These are phyloP conservation scores for Drosophila arizonae DNA, from an alignment of 1,140 invertebrate genomes.

Conservation along the genomic window DNA sequence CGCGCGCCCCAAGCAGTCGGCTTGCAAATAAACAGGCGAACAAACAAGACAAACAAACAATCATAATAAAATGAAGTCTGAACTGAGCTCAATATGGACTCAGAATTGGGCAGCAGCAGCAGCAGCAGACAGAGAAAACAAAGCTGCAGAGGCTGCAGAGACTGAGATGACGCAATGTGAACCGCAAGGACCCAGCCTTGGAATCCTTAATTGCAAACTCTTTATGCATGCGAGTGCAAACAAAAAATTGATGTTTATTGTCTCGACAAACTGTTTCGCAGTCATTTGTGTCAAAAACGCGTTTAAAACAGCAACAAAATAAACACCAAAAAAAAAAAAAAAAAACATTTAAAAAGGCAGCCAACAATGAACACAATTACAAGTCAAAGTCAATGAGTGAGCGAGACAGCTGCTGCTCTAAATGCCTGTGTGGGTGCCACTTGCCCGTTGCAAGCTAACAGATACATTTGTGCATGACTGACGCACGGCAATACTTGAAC, in stretches of 20 bases:
- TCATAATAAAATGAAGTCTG: background rate
- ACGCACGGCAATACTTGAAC: slow-evolving; percentile 68
- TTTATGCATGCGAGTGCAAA: slow-evolving; percentile 5
- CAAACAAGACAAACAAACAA: slow-evolving; percentile 8
- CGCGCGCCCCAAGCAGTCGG: slow-evolving; percentile 15
- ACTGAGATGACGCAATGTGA: slow-evolving; percentile 34
- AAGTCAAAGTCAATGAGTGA: slow-evolving; percentile 69
- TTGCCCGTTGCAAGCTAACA: slow-evolving; percentile 27
- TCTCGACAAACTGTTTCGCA: slow-evolving; percentile 31
- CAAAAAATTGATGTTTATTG: slow-evolving; percentile 68
- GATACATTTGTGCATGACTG: slow-evolving; percentile 15
- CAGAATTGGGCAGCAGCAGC: slow-evolving; percentile 14
- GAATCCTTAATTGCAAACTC: slow-evolving; percentile 67
- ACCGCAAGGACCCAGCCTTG: slow-evolving; percentile 65
- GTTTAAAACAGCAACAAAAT: slow-evolving; percentile 48
- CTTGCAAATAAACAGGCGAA: slow-evolving; percentile 20
- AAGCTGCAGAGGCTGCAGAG: background rate
- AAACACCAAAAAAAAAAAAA: slow-evolving; percentile 22
- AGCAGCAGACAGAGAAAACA: background rate
- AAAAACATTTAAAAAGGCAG: slow-evolving; percentile 15
- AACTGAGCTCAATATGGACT: background rate
- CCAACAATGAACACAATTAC: slow-evolving; percentile 59
- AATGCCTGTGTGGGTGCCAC: slow-evolving; percentile 60
- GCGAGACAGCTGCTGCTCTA: slow-evolving; percentile 38
- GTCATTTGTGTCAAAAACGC: slow-evolving; percentile 51